These are phyloP conservation scores for Drosophila leonis DNA, from an alignment of 2,888 invertebrate genomes.

Conservation along the genomic window DNA sequence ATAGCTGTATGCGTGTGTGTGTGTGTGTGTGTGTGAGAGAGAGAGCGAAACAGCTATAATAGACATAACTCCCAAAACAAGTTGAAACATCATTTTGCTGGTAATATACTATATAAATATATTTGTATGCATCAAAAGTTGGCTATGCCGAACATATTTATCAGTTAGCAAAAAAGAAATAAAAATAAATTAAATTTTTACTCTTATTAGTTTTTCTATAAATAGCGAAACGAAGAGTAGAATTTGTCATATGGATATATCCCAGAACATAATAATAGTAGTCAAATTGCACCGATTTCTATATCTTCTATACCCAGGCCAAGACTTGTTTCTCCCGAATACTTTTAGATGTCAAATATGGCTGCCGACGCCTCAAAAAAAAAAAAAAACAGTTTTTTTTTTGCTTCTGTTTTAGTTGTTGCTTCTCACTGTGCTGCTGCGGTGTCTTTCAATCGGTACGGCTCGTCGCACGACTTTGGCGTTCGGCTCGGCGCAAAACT, in stretches of 20 bases:
- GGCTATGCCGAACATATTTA: constrained; percentile 9
- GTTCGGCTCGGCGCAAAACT: constrained; percentile 41
- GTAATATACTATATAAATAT: not conserved
- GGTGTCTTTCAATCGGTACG: constrained; percentile 63
- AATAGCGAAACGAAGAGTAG: constrained; percentile 1
- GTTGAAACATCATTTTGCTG: constrained; percentile 21
- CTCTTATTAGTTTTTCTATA: constrained; percentile 12
- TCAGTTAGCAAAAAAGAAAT: constrained; percentile 6
- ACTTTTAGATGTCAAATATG: constrained; percentile 43
- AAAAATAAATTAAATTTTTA: constrained; percentile 8
- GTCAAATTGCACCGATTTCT: not conserved
- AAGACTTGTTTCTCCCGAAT: constrained; percentile 34
- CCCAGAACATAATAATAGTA: constrained; percentile 1
- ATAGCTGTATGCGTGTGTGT: constrained; percentile 21
- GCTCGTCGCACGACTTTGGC: constrained; percentile 38
- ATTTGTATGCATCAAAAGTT: not conserved
- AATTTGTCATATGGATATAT: not conserved
- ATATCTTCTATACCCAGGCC: constrained; percentile 13
- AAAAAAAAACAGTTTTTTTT: constrained; percentile 1
- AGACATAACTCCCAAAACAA: constrained; percentile 44
- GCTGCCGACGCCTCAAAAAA: constrained; percentile 52
- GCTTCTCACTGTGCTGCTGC: constrained; percentile 65
- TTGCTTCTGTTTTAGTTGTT: constrained; percentile 62
- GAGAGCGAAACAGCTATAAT: constrained; percentile 64
- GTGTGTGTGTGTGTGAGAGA: constrained; percentile 43